Evolutionary conservation across 2,113 vertebrate genomes (phyloP).

Genomic region (Corythoichthys haematopterus): DNA sequence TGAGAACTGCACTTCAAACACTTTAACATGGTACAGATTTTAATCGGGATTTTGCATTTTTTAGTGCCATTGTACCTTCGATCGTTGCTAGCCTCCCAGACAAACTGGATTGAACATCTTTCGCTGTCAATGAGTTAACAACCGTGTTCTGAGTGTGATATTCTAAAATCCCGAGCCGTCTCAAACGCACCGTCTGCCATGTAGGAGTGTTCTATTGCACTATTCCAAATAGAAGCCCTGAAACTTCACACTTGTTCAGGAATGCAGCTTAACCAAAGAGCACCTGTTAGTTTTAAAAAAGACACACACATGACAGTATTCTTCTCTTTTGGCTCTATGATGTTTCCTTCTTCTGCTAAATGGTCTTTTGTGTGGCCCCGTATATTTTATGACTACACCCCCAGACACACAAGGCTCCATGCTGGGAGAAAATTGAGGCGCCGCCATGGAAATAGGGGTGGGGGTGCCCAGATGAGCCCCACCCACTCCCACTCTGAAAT

Average conservation of each 20-base stretch:
- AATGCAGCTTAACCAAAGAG: background rate
- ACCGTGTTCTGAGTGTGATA: background rate
- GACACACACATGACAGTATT: background rate
- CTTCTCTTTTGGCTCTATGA: background rate
- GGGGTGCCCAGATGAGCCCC: slow-evolving; percentile 66
- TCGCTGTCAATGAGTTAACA: background rate
- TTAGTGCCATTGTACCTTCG: too few relatives aligned
- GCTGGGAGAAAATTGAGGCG: slow-evolving; percentile 70
- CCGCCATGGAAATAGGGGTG: slow-evolving; percentile 61
- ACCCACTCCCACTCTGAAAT: slow-evolving; percentile 63
- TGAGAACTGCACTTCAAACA: too few relatives aligned
- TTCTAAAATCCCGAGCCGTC: background rate
- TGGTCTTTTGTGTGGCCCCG: slow-evolving; percentile 64
- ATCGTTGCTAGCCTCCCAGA: too few relatives aligned
- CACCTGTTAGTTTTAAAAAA: background rate
- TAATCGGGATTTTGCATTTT: too few relatives aligned
- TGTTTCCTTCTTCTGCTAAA: slow-evolving; percentile 29
- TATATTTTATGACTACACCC: slow-evolving; percentile 72
- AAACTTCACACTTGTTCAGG: background rate
- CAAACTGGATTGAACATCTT: too few relatives aligned
- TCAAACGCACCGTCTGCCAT: background rate
- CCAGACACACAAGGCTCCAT: slow-evolving; percentile 64
- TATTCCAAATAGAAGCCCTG: background rate
- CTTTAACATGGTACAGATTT: too few relatives aligned
- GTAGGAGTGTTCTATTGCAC: background rate